Base-by-base conservation (phyloP, 92 coral and sea anemone genomes). In the Metridium senile region DNA sequence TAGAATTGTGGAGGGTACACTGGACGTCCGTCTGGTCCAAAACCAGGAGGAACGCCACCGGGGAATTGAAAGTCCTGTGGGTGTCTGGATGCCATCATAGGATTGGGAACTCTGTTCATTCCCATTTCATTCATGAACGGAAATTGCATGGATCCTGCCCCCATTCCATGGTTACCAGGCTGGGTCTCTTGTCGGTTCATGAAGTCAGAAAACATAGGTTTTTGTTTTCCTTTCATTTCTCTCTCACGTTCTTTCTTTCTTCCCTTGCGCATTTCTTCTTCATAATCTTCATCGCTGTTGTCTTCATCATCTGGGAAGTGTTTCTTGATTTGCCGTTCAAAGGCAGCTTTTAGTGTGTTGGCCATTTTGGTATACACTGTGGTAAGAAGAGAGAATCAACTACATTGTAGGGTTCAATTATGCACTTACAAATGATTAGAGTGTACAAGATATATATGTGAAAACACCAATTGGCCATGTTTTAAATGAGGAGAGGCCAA, bases 301-400 rank as follows among this genome's bases (percentile, higher is more conserved):
- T 94, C 97, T 33, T 94, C 97, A 43, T 94, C 98, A 54, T 94
- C 98, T 1, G 98, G 98, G 64, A 94, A 94, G 62, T 94, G 98
- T 73, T 94, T 94, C 86, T 94, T 94, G 63, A 94, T 59, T 70
- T 94, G 98, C 0, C 98, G 94, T 58, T 78, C 78, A 77, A 92
- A 89, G n/a, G 97, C 98, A 31, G 94, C 97, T 75, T 94, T 97
- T 49, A 94, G 75, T 21, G 91, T 88, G 62, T 86, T 87, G 20
- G 97, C 98, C 98, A 94, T 94, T 67, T 94, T 93, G 0, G 98
- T 94, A 74, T 94, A 94, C 92, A 93, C 98, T 93, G 70, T 58
- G 35, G 72, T 2, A 30, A 47, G 57, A 54, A 66, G 34, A 70
- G 39, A 45, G 70, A 35, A 16, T 61, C 53, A 72, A 51, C 23